Conservation (phyloP, 1,140 invertebrate species). For the Dysdera silvatica region DNA sequence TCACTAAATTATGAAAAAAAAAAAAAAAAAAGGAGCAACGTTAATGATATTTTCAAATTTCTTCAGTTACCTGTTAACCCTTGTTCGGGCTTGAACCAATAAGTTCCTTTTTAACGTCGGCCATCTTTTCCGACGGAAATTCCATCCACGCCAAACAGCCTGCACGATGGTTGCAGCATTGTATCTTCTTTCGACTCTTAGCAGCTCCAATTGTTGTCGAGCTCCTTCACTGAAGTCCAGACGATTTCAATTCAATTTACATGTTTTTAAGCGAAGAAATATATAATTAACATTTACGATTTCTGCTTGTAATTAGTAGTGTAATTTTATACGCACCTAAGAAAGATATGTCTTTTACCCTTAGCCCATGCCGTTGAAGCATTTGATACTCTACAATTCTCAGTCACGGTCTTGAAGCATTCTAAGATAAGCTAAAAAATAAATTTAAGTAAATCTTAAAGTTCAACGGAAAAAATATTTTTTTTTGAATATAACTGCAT, state of each 20-base stretch:
- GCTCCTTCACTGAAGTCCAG: conserved; percentile 66
- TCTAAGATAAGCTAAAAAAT: conserved; percentile 48
- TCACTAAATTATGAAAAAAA: too few relatives aligned
- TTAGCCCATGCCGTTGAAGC: conserved; percentile 73
- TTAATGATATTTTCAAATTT: not conserved
- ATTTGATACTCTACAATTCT: conserved; percentile 37
- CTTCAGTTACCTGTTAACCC: conserved; percentile 10
- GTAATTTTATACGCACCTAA: conserved; percentile 47
- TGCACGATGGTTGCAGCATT: conserved; percentile 67
- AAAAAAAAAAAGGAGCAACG: not conserved
- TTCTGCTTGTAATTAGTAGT: not conserved
- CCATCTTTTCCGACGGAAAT: conserved; percentile 57
- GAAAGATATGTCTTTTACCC: conserved; percentile 84
- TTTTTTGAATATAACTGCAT: too few relatives aligned
- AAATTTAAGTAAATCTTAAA: too few relatives aligned
- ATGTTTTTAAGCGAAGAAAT: not conserved
- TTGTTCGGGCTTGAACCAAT: conserved; percentile 21
- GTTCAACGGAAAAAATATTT: too few relatives aligned
- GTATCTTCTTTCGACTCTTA: conserved; percentile 64
- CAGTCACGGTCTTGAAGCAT: conserved; percentile 46
- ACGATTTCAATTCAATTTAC: conserved; percentile 11
- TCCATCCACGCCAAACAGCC: conserved; percentile 66
- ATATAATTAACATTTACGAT: not conserved
- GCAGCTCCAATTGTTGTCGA: conserved; percentile 73
- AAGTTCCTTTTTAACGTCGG: conserved; percentile 51